A percentile compares a stretch with the other conserved stretches of the same genome.
phyloP scores from a whole-genome alignment of 2,113 vertebrate genomes.

The Oenanthe oenanthe region DNA sequence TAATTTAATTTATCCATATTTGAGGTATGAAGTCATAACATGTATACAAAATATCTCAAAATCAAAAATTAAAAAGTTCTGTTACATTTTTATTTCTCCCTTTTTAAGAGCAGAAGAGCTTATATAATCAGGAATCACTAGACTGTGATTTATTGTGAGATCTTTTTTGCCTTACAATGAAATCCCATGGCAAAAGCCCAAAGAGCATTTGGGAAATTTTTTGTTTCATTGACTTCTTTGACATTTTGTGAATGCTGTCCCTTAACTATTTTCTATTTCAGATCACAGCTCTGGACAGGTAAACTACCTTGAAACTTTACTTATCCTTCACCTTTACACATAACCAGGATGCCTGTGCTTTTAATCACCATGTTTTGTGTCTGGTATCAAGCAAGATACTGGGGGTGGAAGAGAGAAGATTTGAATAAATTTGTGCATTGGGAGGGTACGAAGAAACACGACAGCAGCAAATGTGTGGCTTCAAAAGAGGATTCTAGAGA shows the following conservation, averaged over 20 bases:
- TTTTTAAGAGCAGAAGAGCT: neutral
- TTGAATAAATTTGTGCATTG: neutral
- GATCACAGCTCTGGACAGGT: neutral
- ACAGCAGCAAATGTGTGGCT: neutral
- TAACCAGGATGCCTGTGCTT: neutral
- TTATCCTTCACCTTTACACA: neutral
- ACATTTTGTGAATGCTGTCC: neutral
- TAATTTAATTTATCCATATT: neutral
- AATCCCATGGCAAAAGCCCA: rapidly evolving
- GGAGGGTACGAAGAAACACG: neutral
- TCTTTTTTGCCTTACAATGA: neutral
- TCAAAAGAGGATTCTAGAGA: neutral
- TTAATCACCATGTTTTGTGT: neutral
- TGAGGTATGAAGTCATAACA: neutral
- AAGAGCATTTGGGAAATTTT: neutral
- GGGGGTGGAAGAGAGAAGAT: neutral
- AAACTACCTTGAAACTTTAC: neutral
- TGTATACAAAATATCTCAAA: neutral
- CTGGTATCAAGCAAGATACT: neutral
- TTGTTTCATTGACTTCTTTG: neutral
- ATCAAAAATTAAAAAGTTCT: neutral
- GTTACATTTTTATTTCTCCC: neutral
- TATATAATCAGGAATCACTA: neutral
- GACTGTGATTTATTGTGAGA: neutral
- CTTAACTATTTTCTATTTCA: neutral